phyloP scores from a whole-genome alignment of 2,797 vertebrate species.

The Linurgus olivaceus region DNA sequence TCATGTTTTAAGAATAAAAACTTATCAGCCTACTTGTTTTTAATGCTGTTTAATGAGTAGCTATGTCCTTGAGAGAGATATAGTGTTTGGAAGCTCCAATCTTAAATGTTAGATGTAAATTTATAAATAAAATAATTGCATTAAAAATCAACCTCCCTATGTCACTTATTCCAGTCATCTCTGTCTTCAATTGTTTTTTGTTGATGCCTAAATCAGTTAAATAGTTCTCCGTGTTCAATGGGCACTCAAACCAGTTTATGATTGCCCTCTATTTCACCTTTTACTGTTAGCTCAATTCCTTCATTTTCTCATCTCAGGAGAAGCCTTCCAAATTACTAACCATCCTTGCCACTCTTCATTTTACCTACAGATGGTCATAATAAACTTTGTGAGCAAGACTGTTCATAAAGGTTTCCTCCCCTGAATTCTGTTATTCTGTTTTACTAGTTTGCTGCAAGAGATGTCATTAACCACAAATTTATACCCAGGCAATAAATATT shows the following conservation, averaged over 20 bases:
- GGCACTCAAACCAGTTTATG: background rate
- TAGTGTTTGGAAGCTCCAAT: background rate
- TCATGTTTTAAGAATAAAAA: constrained; percentile 11
- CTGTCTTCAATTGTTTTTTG: background rate
- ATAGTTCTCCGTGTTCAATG: background rate
- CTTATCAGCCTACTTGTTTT: background rate
- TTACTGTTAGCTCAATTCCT: background rate
- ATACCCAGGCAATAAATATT: background rate
- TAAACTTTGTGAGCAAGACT: background rate
- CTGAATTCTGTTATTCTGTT: background rate
- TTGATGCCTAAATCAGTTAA: background rate
- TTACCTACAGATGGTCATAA: background rate
- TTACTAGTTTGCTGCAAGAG: background rate
- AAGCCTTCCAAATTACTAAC: background rate
- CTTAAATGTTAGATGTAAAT: background rate
- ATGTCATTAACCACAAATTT: background rate
- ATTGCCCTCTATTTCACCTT: background rate
- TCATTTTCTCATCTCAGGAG: background rate
- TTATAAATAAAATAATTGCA: background rate
- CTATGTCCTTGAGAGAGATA: background rate
- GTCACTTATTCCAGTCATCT: background rate
- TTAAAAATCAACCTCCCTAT: background rate
- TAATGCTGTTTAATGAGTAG: background rate
- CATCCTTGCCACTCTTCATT: background rate
- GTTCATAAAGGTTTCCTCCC: background rate